A percentile compares a stretch with the other conserved stretches of the same genome.
Conservation (phyloP, 2,113 vertebrate species). For the Ia io region DNA sequence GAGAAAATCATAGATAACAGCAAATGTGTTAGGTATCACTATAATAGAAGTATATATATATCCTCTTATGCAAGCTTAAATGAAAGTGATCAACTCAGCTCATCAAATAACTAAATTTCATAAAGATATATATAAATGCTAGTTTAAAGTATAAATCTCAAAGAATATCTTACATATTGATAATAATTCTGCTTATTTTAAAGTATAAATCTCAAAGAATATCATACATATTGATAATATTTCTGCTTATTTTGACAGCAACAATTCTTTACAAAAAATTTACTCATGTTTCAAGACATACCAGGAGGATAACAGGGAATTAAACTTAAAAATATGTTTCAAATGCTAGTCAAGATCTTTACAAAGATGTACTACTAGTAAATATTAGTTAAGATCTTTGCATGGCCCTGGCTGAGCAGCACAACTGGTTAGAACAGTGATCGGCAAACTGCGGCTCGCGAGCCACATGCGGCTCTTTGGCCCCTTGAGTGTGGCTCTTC, state of each 20-base stretch:
- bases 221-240: constrained; percentile 62
- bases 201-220: constrained; percentile 45
- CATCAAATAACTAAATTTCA: constrained; percentile 41
- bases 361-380: not conserved
- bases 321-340: not conserved
- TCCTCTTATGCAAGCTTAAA: constrained; percentile 25
- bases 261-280: not conserved
- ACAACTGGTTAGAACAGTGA: not conserved
- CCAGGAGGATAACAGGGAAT: not conserved
- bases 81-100: not conserved
- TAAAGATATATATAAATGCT: constrained; percentile 49
- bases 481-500: no score
- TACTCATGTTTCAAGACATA: constrained; percentile 22
- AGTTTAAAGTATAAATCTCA: constrained; percentile 57
- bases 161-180: constrained; percentile 30
- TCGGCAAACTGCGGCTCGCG: no score
- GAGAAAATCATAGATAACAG: constrained; percentile 17
- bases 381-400: not conserved
- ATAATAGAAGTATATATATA: not conserved
- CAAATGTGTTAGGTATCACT: not conserved
- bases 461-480: no score
- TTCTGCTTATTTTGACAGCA: constrained; percentile 18
- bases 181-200: constrained; percentile 62
- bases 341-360: not conserved
- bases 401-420: not conserved